Evolutionary conservation across 2,797 vertebrate genomes (phyloP), one percentile per base, ranked within the genome.

Genomic region (Pseudotriccus pelzelni): DNA sequence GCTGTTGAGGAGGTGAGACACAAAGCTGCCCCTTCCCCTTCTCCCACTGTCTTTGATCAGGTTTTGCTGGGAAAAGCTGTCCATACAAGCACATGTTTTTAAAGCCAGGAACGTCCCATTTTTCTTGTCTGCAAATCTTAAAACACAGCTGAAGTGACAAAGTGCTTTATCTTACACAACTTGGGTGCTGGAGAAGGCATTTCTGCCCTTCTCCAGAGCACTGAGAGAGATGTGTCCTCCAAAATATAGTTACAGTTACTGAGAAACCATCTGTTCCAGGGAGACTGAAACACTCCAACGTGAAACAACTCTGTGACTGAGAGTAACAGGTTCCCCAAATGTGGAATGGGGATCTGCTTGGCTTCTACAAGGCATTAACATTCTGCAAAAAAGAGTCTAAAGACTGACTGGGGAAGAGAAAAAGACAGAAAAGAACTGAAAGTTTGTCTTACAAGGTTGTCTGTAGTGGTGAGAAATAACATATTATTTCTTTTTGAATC

Each of bases 261-360:
- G 52, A 79, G 76, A 80, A 79, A 56, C 52, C 68, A 67, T 63
- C 47, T 87, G 52, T 22, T 79, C 62, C 50, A 55, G 8, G 6
- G 43, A 67, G 63, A 73, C 25, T 50, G 70, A 81, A 37, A 78
- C 0, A 0, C 46, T 78, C 1, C 4, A 21, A 39, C 0, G 0
- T 19, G n/a, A 84, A 66, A 58, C 55, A 73, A 2, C 37, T 28
- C 79, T 63, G 74, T 52, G 50, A 36, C 47, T 44, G 14, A 6
- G 44, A 85, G 69, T 22, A 75, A 34, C 10, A 60, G 41, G 53
- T 9, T 52, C 30, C 44, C 19, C 14, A 43, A 44, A 60, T 2
- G 19, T 19, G 62, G 44, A 56, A 39, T 4, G 5, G 41, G 18
- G 44, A 69, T 63, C 49, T 34, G 34, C 30, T 63, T 49, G 49